Evolutionary conservation across 1,140 invertebrate genomes (phyloP).

Genomic region (Caerostris darwini): DNA sequence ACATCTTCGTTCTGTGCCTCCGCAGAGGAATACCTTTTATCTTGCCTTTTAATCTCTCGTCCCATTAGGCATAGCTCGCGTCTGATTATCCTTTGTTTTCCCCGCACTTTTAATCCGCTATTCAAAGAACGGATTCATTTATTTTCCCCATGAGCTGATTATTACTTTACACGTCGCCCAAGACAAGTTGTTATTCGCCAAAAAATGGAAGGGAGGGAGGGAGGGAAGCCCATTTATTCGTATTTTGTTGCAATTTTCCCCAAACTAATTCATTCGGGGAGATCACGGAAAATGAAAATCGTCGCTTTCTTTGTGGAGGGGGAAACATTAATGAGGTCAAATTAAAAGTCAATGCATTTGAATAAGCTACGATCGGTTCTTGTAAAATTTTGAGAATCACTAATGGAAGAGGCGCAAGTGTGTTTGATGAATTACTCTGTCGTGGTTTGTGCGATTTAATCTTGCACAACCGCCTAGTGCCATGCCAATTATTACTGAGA

Average conservation of each 20-base stretch:
- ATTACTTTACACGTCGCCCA: slow-evolving; percentile 45
- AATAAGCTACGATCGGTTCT: not conserved
- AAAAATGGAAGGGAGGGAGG: slow-evolving; percentile 12
- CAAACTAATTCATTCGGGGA: slow-evolving; percentile 9
- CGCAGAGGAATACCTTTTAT: slow-evolving; percentile 49
- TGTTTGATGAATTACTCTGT: not conserved
- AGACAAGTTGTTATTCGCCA: slow-evolving; percentile 24
- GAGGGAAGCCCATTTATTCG: slow-evolving; percentile 14
- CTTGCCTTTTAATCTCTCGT: slow-evolving; percentile 44
- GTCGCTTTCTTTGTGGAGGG: slow-evolving; percentile 11
- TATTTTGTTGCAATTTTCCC: slow-evolving; percentile 33
- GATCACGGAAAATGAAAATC: slow-evolving; percentile 23
- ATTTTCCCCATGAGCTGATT: slow-evolving; percentile 51
- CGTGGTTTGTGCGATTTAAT: not conserved
- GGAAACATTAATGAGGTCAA: slow-evolving; percentile 23
- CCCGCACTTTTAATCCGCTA: slow-evolving; percentile 51
- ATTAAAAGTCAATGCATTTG: slow-evolving; percentile 35
- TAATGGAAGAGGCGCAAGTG: not conserved
- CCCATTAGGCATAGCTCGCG: slow-evolving; percentile 43
- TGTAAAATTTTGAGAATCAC: not conserved
- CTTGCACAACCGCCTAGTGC: not conserved
- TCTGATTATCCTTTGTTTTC: slow-evolving; percentile 47
- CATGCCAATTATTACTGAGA: not conserved
- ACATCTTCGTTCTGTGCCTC: slow-evolving; percentile 33
- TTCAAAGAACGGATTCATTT: slow-evolving; percentile 54